phyloP scores from a whole-genome alignment of 2,113 vertebrate species.

The Poeciliopsis occidentalis region DNA sequence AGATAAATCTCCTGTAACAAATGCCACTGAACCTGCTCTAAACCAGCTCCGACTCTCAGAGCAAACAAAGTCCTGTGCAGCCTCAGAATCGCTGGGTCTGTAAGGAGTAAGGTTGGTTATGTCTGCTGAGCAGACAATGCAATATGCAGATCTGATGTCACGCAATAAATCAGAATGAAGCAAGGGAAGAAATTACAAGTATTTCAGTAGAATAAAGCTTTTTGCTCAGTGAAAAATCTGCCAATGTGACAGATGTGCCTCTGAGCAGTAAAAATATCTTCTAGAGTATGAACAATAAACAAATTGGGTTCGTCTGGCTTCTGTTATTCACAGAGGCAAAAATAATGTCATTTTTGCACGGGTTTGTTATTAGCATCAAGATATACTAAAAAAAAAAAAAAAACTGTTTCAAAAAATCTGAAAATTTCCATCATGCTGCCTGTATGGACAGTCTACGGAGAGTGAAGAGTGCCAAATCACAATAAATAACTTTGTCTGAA shows the following conservation, averaged over 20 bases:
- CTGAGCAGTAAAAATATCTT: too few species aligned
- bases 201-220: neutral
- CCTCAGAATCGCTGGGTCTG: slow-evolving; percentile 11
- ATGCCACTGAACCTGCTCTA: slow-evolving; percentile 50
- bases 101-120: neutral
- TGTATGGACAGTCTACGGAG: neutral
- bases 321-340: neutral
- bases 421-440: neutral
- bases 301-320: too few species aligned
- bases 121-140: neutral
- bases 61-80: slow-evolving; percentile 48
- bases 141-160: neutral
- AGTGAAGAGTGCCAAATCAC: too few species aligned
- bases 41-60: slow-evolving; percentile 52
- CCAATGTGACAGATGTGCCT: too few species aligned
- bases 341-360: too few species aligned
- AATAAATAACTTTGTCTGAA: too few species aligned
- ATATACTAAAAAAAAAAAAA: neutral
- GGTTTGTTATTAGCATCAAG: too few species aligned
- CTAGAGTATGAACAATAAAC: too few species aligned
- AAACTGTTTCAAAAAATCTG: neutral
- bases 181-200: neutral
- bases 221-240: neutral
- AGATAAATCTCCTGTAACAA: slow-evolving; percentile 39
- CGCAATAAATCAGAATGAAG: neutral